Base-by-base conservation (phyloP, 92 coral and sea anemone genomes). In the Siderastrea radians region DNA sequence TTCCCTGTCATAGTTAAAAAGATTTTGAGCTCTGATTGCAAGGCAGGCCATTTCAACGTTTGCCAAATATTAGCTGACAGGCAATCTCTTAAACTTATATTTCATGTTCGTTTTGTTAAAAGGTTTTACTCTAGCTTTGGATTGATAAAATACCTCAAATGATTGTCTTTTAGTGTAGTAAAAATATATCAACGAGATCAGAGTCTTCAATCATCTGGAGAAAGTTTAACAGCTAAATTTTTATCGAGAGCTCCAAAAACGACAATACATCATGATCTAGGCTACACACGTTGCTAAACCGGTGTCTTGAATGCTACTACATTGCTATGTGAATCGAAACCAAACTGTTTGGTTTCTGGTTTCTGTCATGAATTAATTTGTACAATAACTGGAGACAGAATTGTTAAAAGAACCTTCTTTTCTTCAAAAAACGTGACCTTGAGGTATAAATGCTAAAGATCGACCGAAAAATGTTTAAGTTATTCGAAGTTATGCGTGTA, bases 31-130 rank as follows among this genome's bases (percentile, higher is more conserved):
- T 81, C 50, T 44, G 69, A 70, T 44, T 17, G 7, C 68, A 6
- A 4, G 45, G 69, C 67, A 38, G 44, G 68, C 17, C 26, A 64
- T 19, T 82, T 70, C 63, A 53, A 1, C 60, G 17, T 13, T 17
- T 5, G 57, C 3, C 48, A 61, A 78, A 78, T 49, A 62, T 63
- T n/a, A 68, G 72, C 72, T 78, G 57, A 5, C 58, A 44, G 58
- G 63, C 67, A 57, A 77, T 16, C 75, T 53, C 67, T 8, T 74
- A 52, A n/a, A n/a, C 12, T 13, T 19, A 68, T 68, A 16, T 43
- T 80, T 80, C 80, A 55, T 60, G 66, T 26, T 76, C 64, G 58
- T 76, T 57, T 44, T 11, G 5, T 10, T 14, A 15, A 72, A 15
- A 15, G 54, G 49, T 50, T 70, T 1, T 17, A 49, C 65, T 75